Conservation (phyloP, 92 coral and sea anemone species). For the Hydrozoanthus gracilis region DNA sequence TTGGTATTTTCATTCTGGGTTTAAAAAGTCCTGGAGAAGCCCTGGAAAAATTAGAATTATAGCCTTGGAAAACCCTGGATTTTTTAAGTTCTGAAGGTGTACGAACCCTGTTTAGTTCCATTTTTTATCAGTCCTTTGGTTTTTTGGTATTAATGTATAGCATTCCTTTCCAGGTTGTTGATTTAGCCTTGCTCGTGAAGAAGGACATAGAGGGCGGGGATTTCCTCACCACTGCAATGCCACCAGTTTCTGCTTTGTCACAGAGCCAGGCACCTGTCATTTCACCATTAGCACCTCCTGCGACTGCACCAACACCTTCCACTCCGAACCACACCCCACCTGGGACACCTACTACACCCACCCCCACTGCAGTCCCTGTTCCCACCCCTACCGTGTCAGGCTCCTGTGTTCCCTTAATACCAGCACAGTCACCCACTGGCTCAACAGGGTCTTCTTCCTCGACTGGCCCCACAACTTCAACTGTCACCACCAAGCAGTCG, state of each 20-base stretch:
- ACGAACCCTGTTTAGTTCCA: not conserved
- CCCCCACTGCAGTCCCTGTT: slow-evolving; percentile 52
- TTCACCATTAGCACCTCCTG: slow-evolving; percentile 60
- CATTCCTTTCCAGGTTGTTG: slow-evolving; percentile 73
- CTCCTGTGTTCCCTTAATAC: slow-evolving; percentile 67
- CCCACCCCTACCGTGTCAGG: slow-evolving; percentile 29
- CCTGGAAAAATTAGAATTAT: too few relatives aligned
- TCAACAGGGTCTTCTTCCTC: slow-evolving; percentile 62
- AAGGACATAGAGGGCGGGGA: slow-evolving; percentile 89
- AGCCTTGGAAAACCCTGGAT: too few relatives aligned
- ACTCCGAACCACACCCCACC: slow-evolving; percentile 97
- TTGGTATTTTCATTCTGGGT: too few relatives aligned
- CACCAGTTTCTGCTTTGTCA: slow-evolving; percentile 81
- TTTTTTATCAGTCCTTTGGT: not conserved
- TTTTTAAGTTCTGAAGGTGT: too few relatives aligned
- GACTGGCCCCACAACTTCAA: slow-evolving; percentile 50
- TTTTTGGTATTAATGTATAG: not conserved
- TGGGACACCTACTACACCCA: slow-evolving; percentile 95
- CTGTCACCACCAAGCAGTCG: slow-evolving; percentile 66
- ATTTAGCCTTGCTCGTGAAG: slow-evolving; percentile 90
- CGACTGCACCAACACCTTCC: slow-evolving; percentile 77
- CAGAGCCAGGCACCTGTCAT: slow-evolving; percentile 77
- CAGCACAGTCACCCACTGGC: slow-evolving; percentile 83
- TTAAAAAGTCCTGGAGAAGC: too few relatives aligned
- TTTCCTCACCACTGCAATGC: slow-evolving; percentile 85